Conservation (phyloP, 2,888 invertebrate species). For the Rhimphoctona megacephalus region DNA sequence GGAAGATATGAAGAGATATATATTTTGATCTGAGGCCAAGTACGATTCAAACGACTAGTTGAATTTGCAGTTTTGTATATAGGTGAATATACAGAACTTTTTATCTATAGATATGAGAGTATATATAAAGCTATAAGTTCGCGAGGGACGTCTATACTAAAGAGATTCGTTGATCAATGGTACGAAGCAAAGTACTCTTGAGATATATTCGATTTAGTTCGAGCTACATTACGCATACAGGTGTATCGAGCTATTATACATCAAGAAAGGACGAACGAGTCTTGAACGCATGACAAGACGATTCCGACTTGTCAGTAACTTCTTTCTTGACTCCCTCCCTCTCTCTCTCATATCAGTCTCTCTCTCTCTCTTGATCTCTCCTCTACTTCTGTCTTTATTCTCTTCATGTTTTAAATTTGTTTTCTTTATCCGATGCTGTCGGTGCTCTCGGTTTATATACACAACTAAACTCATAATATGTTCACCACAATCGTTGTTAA, state of each 20-base stretch:
- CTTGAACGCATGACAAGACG: constrained; percentile 24
- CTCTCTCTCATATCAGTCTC: neutral
- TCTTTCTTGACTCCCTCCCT: constrained; percentile 19
- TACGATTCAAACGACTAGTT: constrained; percentile 37
- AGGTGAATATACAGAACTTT: neutral
- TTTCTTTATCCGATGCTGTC: neutral
- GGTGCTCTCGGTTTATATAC: neutral
- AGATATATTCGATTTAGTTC: constrained; percentile 50
- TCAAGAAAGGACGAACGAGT: constrained; percentile 18
- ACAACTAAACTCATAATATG: constrained; percentile 6
- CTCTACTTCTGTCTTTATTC: too few species aligned
- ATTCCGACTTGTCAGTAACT: constrained; percentile 56
- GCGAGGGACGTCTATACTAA: neutral
- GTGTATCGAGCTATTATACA: constrained; percentile 37
- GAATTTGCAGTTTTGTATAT: constrained; percentile 26
- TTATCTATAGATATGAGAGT: neutral
- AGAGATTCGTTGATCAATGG: constrained; percentile 16
- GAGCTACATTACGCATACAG: constrained; percentile 43
- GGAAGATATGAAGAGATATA: constrained; percentile 11
- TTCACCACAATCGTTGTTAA: constrained; percentile 9
- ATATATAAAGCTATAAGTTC: constrained; percentile 1
- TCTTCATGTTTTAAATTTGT: constrained; percentile 7
- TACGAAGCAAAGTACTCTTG: constrained; percentile 36
- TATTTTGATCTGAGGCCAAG: constrained; percentile 46
- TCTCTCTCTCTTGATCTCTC: neutral